A percentile compares a stretch with the other conserved stretches of the same genome.
Evolutionary conservation across 2,888 invertebrate genomes (phyloP).

Genomic region (Anticlea derivata): DNA sequence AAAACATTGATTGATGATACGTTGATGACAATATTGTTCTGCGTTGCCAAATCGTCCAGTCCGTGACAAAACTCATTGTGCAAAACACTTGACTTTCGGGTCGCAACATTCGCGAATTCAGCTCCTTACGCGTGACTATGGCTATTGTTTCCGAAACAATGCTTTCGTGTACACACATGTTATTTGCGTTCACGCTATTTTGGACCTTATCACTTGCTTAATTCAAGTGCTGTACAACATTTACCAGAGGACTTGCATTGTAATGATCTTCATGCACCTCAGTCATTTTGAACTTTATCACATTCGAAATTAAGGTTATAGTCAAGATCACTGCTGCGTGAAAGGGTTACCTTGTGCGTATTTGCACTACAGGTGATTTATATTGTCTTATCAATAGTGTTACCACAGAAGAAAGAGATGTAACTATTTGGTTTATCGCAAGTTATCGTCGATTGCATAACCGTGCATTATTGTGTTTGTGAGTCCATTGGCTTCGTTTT

Average conservation of each 20-base stretch:
- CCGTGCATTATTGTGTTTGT: slow-evolving; percentile 21
- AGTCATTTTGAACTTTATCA: slow-evolving; percentile 3
- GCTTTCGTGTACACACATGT: slow-evolving; percentile 25
- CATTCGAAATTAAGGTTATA: neutral
- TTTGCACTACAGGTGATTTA: slow-evolving; percentile 26
- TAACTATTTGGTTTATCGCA: slow-evolving; percentile 13
- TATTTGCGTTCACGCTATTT: slow-evolving; percentile 4
- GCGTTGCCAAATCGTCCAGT: slow-evolving; percentile 19
- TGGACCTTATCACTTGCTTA: neutral
- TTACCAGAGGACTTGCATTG: neutral
- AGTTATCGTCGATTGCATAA: slow-evolving; percentile 33
- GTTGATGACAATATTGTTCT: slow-evolving; percentile 18
- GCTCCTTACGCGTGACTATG: slow-evolving; percentile 48
- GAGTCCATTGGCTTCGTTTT: slow-evolving; percentile 20
- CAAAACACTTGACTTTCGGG: slow-evolving; percentile 33
- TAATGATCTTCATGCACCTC: neutral
- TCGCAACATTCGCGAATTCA: slow-evolving; percentile 49
- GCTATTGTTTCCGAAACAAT: slow-evolving; percentile 58
- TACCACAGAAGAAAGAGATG: too few relatives aligned
- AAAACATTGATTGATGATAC: slow-evolving; percentile 15
- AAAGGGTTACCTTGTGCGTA: neutral
- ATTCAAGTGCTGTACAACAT: slow-evolving; percentile 5
- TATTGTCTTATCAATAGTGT: slow-evolving; percentile 20
- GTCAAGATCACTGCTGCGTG: neutral
- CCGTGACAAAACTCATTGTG: slow-evolving; percentile 37